phyloP scores from a whole-genome alignment of 2,888 invertebrate species.

The Mimumesa dahlbomi region DNA sequence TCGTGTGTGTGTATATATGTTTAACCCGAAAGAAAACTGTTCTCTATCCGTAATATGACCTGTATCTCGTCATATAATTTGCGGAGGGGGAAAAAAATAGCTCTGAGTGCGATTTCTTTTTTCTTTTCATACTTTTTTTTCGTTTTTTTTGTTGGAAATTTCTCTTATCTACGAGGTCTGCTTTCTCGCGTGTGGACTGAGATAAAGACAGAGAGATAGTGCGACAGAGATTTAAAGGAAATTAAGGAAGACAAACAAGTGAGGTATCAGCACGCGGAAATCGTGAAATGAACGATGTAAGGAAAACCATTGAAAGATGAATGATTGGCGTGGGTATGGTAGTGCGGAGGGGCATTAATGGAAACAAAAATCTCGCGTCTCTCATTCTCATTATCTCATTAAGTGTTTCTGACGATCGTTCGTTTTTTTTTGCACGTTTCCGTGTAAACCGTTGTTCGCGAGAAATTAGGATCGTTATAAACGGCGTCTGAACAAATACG shows the following conservation, averaged over 20 bases:
- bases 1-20: constrained; percentile 57
- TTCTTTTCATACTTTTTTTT: no score
- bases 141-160: no score
- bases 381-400: constrained; percentile 21
- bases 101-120: constrained; percentile 47
- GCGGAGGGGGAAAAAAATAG: constrained; percentile 47
- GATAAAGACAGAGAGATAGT: constrained; percentile 30
- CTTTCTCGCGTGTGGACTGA: constrained; percentile 11
- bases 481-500: constrained; percentile 30
- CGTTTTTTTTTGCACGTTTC: constrained; percentile 10
- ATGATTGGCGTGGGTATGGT: not conserved
- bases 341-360: not conserved
- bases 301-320: not conserved
- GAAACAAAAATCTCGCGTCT: constrained; percentile 11
- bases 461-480: constrained; percentile 40
- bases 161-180: constrained; percentile 12
- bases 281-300: not conserved
- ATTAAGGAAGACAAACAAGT: constrained; percentile 12
- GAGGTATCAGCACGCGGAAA: not conserved
- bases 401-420: constrained; percentile 14
- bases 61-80: constrained; percentile 12
- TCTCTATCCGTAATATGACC: constrained; percentile 28
- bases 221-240: constrained; percentile 11
- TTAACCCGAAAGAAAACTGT: constrained; percentile 57
- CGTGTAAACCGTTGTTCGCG: constrained; percentile 44